Conservation (phyloP, 2,113 vertebrate species). For the Sinocyclocheilus anophthalmus region DNA sequence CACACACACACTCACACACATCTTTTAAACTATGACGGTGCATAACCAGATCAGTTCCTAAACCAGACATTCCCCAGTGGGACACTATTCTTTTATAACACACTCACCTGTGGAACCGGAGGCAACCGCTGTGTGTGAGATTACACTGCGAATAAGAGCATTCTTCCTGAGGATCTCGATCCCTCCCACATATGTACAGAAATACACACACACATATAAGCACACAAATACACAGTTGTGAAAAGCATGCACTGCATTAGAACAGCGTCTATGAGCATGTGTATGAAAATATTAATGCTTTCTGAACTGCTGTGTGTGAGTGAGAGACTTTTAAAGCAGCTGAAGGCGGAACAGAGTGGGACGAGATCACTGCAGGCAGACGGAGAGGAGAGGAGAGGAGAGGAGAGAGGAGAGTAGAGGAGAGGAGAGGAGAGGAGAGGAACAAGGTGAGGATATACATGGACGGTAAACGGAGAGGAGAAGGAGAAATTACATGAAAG, state of each 20-base stretch:
- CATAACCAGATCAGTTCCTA: constrained; percentile 9
- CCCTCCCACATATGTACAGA: not conserved
- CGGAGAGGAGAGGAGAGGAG: not conserved
- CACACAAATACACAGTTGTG: not conserved
- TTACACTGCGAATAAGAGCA: constrained; percentile 36
- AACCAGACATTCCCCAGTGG: constrained; percentile 29
- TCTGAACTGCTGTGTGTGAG: not conserved
- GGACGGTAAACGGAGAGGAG: not conserved
- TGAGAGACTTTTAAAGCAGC: constrained; percentile 21
- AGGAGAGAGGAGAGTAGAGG: not conserved
- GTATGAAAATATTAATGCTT: not conserved
- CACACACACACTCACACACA: not conserved
- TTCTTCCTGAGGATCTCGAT: constrained; percentile 36
- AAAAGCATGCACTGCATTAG: not conserved
- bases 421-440: not conserved
- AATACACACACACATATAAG: not conserved
- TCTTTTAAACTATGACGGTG: not conserved
- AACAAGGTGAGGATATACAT: too few species aligned
- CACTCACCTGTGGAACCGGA: constrained; percentile 43
- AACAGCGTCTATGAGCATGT: constrained; percentile 52
- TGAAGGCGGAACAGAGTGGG: not conserved
- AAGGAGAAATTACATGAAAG: not conserved
- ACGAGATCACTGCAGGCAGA: not conserved
- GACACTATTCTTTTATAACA: constrained; percentile 32
- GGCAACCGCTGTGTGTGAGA: constrained; percentile 47